phyloP scores from a whole-genome alignment of 1,140 invertebrate species.

The Papilio polytes region DNA sequence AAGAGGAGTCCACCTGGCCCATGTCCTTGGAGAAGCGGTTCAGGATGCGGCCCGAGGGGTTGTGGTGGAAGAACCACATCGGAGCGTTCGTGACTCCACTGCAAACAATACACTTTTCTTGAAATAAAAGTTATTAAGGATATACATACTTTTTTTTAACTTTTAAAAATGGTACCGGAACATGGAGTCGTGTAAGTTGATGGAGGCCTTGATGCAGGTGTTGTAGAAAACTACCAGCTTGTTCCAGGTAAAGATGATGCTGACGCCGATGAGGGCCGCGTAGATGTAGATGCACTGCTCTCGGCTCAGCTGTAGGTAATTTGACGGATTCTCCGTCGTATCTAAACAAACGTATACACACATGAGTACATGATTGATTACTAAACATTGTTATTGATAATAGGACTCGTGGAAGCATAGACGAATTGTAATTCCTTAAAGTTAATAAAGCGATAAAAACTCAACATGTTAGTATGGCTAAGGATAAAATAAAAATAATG shows the following conservation, averaged over 20 bases:
- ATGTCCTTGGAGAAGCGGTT: constrained; percentile 90
- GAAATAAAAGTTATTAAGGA: neutral
- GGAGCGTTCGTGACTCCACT: constrained; percentile 87
- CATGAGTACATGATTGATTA: too few species aligned
- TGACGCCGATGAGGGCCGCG: constrained; percentile 80
- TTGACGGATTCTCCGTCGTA: constrained; percentile 63
- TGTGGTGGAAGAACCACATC: constrained; percentile 94
- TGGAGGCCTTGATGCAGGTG: constrained; percentile 90
- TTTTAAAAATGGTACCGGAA: constrained; percentile 80
- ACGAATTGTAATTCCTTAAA: too few species aligned
- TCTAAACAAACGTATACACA: constrained; percentile 70
- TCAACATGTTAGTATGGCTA: too few species aligned
- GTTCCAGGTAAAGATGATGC: constrained; percentile 79
- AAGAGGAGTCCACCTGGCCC: constrained; percentile 90
- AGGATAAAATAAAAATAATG: too few species aligned
- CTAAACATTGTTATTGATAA: too few species aligned
- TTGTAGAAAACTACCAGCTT: constrained; percentile 87
- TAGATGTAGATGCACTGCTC: constrained; percentile 85
- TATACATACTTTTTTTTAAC: neutral
- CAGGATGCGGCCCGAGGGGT: constrained; percentile 78
- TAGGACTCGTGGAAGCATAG: too few species aligned
- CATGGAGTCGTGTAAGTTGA: constrained; percentile 91
- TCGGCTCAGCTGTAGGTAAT: constrained; percentile 68
- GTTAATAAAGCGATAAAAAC: too few species aligned
- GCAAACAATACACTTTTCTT: constrained; percentile 24